Conservation (phyloP, 1,140 invertebrate species). For the Drosophila miranda region DNA sequence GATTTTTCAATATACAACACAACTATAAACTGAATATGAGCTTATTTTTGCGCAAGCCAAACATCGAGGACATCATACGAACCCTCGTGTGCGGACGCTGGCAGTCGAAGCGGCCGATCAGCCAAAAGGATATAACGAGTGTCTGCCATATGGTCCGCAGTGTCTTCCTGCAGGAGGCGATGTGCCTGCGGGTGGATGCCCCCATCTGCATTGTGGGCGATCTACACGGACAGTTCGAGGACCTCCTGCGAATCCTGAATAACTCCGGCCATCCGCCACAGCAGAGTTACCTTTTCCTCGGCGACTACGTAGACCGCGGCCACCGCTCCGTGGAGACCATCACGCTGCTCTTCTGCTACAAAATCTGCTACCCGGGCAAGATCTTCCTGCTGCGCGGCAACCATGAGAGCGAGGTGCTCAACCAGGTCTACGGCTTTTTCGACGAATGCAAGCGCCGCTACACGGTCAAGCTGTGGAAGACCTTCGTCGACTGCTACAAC, state of each 20-base stretch:
- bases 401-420: conserved; percentile 92
- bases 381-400: conserved; percentile 92
- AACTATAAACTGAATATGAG: too few relatives aligned
- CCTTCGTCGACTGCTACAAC: conserved; percentile 94
- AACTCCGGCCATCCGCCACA: conserved; percentile 99
- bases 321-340: conserved; percentile 94
- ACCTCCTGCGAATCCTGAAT: conserved; percentile 97
- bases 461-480: conserved; percentile 99
- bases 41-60: too few relatives aligned
- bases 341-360: conserved; percentile 95
- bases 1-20: too few relatives aligned
- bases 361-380: conserved; percentile 94
- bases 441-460: conserved; percentile 97
- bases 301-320: conserved; percentile 92
- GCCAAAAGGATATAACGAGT: too few relatives aligned
- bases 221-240: conserved; percentile 99
- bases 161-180: conserved; percentile 98
- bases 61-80: too few relatives aligned
- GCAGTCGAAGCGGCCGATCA: too few relatives aligned
- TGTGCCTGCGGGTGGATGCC: conserved; percentile 97
- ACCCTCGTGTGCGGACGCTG: too few relatives aligned
- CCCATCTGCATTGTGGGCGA: conserved; percentile 99
- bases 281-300: conserved; percentile 98
- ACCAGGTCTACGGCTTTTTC: conserved; percentile 96
- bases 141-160: conserved; percentile 87